Evolutionary conservation across 2,888 invertebrate species (phyloP).

Genomic region (Drosophila nr. fundita): DNA sequence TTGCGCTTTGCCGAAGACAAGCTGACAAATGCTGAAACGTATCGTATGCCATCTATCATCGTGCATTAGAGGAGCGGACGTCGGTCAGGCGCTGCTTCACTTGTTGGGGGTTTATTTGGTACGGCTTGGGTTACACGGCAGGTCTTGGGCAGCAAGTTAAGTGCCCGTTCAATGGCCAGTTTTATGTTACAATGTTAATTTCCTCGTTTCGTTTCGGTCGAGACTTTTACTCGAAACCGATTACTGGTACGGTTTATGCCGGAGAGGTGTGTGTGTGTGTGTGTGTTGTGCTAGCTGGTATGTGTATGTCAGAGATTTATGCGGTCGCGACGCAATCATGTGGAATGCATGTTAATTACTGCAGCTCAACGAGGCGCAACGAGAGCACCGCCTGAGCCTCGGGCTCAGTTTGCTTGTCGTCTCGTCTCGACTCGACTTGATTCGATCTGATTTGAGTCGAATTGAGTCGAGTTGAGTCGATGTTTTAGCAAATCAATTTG

Average conservation of each 20-base stretch:
- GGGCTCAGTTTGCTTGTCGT: not conserved
- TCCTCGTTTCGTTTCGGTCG: constrained; percentile 60
- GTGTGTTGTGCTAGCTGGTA: constrained; percentile 6
- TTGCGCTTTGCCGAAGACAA: constrained; percentile 78
- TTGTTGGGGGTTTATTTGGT: constrained; percentile 12
- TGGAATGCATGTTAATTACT: constrained; percentile 80
- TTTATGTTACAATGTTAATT: constrained; percentile 79
- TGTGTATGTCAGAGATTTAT: constrained; percentile 65
- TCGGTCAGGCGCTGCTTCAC: constrained; percentile 36
- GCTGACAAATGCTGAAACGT: constrained; percentile 81
- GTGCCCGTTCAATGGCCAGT: constrained; percentile 81
- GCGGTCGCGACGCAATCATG: constrained; percentile 74
- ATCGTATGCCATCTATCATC: constrained; percentile 82
- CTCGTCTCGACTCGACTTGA: not conserved
- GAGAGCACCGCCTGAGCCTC: constrained; percentile 17
- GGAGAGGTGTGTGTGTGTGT: constrained; percentile 9
- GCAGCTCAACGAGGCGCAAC: constrained; percentile 49
- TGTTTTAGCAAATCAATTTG: constrained; percentile 80
- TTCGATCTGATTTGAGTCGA: not conserved
- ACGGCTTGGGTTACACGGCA: constrained; percentile 25
- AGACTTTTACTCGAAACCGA: constrained; percentile 73
- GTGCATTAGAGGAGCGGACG: constrained; percentile 72
- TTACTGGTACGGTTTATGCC: constrained; percentile 52
- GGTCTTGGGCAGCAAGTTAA: constrained; percentile 68
- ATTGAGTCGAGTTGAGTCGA: constrained; percentile 1